These are phyloP conservation scores for Nemapogon koenigi DNA, from an alignment of 2,888 invertebrate genomes.

Conservation along the genomic window DNA sequence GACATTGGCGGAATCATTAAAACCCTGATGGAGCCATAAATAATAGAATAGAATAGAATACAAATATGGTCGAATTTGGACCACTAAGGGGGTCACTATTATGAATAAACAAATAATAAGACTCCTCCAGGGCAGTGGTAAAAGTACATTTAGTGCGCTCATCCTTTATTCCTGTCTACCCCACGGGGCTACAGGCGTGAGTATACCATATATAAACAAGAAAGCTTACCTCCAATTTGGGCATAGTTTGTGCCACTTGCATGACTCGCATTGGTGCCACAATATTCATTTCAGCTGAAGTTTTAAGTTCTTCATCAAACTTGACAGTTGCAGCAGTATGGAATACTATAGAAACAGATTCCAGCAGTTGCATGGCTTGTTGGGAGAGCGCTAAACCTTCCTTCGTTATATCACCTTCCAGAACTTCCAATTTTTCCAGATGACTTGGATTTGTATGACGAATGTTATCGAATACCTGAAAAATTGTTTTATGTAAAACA, in stretches of 20 bases:
- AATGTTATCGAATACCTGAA: constrained; percentile 70
- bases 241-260: constrained; percentile 73
- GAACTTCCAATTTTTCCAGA: constrained; percentile 67
- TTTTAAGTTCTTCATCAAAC: constrained; percentile 78
- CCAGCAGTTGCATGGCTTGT: constrained; percentile 53
- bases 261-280: constrained; percentile 74
- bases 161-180: too few relatives aligned
- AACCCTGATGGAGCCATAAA: too few relatives aligned
- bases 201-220: too few relatives aligned
- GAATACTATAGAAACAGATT: constrained; percentile 76
- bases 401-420: constrained; percentile 69
- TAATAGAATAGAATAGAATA: too few relatives aligned
- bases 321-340: constrained; percentile 85
- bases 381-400: constrained; percentile 64
- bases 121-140: too few relatives aligned
- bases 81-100: too few relatives aligned
- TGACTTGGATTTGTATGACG: constrained; percentile 60
- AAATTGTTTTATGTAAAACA: too few relatives aligned
- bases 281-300: constrained; percentile 79
- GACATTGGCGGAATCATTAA: too few relatives aligned
- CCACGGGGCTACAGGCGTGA: too few relatives aligned
- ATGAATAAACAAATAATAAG: too few relatives aligned
- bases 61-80: too few relatives aligned
- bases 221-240: constrained; percentile 66
- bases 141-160: too few relatives aligned